Percentiles rank a stretch among this genome's conserved stretches.
phyloP scores from a whole-genome alignment of 1,140 invertebrate genomes.

The Drosophila nebulosa region DNA sequence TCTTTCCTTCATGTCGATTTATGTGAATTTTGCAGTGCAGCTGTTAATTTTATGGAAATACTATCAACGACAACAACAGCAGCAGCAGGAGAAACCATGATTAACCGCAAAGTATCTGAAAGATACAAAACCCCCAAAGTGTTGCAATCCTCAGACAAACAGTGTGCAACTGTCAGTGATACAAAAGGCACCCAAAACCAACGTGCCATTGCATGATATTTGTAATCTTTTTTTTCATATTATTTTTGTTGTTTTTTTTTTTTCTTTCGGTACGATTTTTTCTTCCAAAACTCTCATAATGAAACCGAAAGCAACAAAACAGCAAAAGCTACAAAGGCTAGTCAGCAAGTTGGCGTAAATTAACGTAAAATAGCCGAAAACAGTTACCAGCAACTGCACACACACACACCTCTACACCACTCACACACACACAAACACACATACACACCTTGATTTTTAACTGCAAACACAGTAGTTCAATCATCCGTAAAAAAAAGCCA shows the following conservation, averaged over 20 bases:
- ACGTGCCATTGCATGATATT: conserved; percentile 56
- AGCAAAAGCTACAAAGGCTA: conserved; percentile 30
- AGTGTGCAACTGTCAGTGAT: conserved; percentile 45
- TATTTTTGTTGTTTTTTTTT: background rate
- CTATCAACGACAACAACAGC: too few relatives aligned
- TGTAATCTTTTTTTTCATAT: background rate
- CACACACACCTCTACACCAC: background rate
- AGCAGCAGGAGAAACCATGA: conserved; percentile 52
- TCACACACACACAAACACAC: conserved; percentile 6
- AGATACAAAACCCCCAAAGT: conserved; percentile 57
- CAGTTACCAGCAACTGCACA: conserved; percentile 18
- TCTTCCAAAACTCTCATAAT: conserved; percentile 45
- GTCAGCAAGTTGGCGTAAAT: conserved; percentile 66
- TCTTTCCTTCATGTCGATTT: background rate
- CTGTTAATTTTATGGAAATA: conserved; percentile 64
- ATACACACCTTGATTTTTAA: conserved; percentile 17
- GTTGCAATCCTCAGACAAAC: conserved; percentile 49
- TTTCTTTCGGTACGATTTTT: background rate
- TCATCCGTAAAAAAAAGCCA: background rate
- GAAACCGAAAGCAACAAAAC: conserved; percentile 65
- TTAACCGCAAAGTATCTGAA: conserved; percentile 55
- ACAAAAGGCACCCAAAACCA: conserved; percentile 19
- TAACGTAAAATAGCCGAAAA: conserved; percentile 60
- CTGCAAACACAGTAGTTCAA: background rate
- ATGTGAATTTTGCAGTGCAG: conserved; percentile 24